These are phyloP conservation scores for Bombus impatiens DNA, from an alignment of 1,140 invertebrate genomes.

Conservation along the genomic window DNA sequence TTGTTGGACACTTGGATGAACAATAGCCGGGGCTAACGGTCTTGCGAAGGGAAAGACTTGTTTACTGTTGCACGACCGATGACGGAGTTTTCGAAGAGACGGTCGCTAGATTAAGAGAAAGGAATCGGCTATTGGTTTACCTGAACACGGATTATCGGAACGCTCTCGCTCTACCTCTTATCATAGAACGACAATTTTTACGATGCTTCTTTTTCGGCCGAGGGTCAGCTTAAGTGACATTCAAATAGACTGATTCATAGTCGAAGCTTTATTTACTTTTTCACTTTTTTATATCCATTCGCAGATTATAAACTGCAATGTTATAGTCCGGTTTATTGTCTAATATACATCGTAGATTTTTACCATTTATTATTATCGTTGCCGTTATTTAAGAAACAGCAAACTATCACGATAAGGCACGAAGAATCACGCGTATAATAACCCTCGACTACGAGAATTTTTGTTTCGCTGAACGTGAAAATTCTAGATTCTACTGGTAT, in stretches of 20 bases:
- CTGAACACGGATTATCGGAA: neutral
- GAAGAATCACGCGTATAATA: too few species aligned
- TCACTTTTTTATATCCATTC: too few species aligned
- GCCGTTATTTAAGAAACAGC: fast-evolving
- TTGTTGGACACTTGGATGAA: neutral
- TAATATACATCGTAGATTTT: too few species aligned
- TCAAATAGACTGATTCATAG: neutral
- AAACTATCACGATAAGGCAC: fast-evolving
- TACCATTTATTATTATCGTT: fast-evolving
- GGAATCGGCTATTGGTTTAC: slow-evolving; percentile 5
- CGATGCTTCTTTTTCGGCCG: neutral
- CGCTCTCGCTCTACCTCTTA: neutral
- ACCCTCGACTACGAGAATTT: too few species aligned
- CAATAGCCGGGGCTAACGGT: neutral
- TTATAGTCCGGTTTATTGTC: too few species aligned
- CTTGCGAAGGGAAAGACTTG: neutral
- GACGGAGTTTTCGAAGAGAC: neutral
- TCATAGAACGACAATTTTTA: neutral
- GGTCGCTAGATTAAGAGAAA: too few species aligned
- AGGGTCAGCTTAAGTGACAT: neutral
- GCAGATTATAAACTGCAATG: too few species aligned
- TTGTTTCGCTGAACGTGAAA: too few species aligned
- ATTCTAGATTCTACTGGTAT: too few species aligned
- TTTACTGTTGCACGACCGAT: neutral
- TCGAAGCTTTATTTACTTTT: too few species aligned